Evolutionary conservation across 2,113 vertebrate genomes (phyloP), one percentile per base, ranked within the genome.

Genomic region (Fulica atra): DNA sequence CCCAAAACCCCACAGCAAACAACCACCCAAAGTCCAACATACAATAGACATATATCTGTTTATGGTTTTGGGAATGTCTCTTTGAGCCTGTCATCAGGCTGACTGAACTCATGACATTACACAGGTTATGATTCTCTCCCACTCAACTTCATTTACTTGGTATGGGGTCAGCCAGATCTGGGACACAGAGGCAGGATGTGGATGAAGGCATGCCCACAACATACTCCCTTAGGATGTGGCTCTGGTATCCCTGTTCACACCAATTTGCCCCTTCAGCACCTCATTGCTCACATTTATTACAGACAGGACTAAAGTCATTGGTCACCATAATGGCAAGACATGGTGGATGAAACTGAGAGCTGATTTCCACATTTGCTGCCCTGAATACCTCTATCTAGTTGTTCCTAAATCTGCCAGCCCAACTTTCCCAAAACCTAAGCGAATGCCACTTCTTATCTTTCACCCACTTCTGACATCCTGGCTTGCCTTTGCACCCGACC

Each of bases 401-500:
- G 33, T 25, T 88, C 65, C 77, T 88, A 44, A 84, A 9, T 50
- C 33, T 74, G 38, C 26, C 19, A 71, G 16, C 36, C 35, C 3
- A 10, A 28, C 42, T 63, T 86, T 76, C 44, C 33, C 61, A 72
- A 90, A 76, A 9, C 48, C 76, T 53, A 64, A 83, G 35, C 0
- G 7, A 88, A 88, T 35, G 33, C 20, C 88, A 12, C 35, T 85
- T 60, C 65, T 86, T 88, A 51, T 65, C 76, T 86, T 69, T 50
- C 3, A 3, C 69, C 44, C 76, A 26, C 8, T 78, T 88, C 56
- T 92, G 76, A 96, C 65, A 86, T 81, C 42, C 60, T 86, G 80
- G 69, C 86, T 86, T 69, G 76, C 28, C 69, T 93, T 90, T 95
- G 80, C 76, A 86, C 56, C 25, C 10, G 13, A 64, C 51, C 82